Base-by-base conservation (phyloP, 2,113 vertebrate species). In the Microtus montanus region DNA sequence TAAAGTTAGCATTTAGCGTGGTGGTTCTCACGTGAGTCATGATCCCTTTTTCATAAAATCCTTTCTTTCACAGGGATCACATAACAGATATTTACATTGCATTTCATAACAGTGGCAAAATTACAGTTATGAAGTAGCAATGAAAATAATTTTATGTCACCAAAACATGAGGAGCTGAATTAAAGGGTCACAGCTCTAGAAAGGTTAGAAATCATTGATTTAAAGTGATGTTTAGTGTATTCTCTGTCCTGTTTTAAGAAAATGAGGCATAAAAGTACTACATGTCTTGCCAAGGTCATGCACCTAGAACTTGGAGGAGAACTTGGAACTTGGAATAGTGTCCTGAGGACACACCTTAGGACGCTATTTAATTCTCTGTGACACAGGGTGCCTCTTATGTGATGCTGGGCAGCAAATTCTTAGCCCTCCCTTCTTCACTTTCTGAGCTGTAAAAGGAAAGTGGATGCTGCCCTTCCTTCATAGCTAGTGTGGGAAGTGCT, bases 381-480 rank as follows among this genome's bases (percentile, higher is more conserved):
- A 35, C 47, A 70, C 3, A 4, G 26, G 4, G 0, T 58, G 66
- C 26, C 35, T 44, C 24, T 20, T 90, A 13, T 38, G 24, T 70
- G 71, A 70, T 12, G 3, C 1, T 22, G 7, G 58, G 5, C 17
- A 90, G 6, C 5, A 49, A 47, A 49, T 73, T 61, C 58, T 85
- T 85, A 92, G 33, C 5, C 64, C 63, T 64, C 26, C 58, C 68
- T 86, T 86, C 92, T 91, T 92, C n/a, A 61, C 10, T 49, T 90
- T 26, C 7, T 90, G 24, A 33, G 49, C 41, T 78, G 22, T 89
- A 73, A 90, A 73, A 93, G 68, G 35, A 87, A n/a, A 64, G 15
- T 63, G 79, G 85, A 58, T 30, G 6, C 78, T 78, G 73, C 33
- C 44, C 44, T n/a, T 87, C 22, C 26, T 11, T 82, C 26, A 12